Conservation (phyloP, 1,140 invertebrate species). For the Monomorium pharaonis region DNA sequence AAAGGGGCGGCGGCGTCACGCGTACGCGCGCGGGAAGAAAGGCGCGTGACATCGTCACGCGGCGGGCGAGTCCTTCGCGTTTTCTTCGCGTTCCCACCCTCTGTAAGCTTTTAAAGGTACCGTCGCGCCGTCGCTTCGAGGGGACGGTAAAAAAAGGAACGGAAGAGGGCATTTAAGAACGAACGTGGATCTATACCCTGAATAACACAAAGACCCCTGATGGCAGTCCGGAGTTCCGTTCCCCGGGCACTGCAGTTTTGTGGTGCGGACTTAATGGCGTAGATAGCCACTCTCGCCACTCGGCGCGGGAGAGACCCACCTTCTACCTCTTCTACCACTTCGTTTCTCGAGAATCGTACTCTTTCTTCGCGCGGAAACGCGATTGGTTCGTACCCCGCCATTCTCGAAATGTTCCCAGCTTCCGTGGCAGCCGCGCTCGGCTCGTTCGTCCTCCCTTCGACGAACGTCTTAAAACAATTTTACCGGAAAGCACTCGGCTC, state of each 20-base stretch:
- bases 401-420: constrained; percentile 21
- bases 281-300: constrained; percentile 66
- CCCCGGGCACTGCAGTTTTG: constrained; percentile 32
- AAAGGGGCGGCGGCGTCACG: constrained; percentile 19
- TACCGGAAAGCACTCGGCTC: constrained; percentile 26
- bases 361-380: constrained; percentile 41
- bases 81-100: constrained; percentile 34
- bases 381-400: constrained; percentile 28
- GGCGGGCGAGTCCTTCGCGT: constrained; percentile 14
- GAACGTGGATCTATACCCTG: constrained; percentile 63
- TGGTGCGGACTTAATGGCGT: constrained; percentile 69
- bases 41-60: constrained; percentile 48
- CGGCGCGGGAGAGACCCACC: background rate
- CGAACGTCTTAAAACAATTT: constrained; percentile 55
- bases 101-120: constrained; percentile 65
- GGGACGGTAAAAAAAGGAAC: constrained; percentile 59
- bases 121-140: background rate
- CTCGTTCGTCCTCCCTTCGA: constrained; percentile 3
- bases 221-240: constrained; percentile 29
- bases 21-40: constrained; percentile 47
- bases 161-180: constrained; percentile 71
- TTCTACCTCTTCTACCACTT: background rate
- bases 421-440: constrained; percentile 14
- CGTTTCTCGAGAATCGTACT: constrained; percentile 5
- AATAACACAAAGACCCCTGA: constrained; percentile 69